Evolutionary conservation across 2,113 vertebrate species (phyloP), one percentile per base, ranked within the genome.

Genomic region (Odobenus rosmarus): DNA sequence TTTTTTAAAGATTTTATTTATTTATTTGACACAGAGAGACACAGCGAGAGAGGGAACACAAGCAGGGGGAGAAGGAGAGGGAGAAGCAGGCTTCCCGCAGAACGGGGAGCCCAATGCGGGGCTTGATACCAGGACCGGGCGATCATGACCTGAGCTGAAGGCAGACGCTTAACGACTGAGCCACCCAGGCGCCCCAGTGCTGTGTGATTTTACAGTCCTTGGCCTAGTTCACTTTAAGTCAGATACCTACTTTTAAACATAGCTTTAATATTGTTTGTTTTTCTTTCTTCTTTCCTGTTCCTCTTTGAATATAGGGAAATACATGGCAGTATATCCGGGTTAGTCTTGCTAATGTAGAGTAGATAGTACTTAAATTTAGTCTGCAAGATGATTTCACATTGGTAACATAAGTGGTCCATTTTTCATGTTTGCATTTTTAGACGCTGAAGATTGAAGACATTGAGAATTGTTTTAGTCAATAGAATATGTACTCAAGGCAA

Each of bases 351-450:
- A 67, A 88, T 81, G 8, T 49, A 39, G 53, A 33, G 3, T 21
- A 67, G 39, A 4, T 6, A 57, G 19, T 28, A 69, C 74, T 90
- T 86, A 36, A 93, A 74, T 55, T 82, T 51, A 82, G 42, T 62
- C 49, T 86, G 64, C 64, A 80, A 71, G 55, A 49, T 83, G 59
- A 72, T 72, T 95, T 82, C 36, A 82, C 26, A 21, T 15, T 62
- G 51, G 21, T 36, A 57, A 28, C 36, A 0, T 59, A 82, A 97
- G 62, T 88, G 28, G 42, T 55, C 53, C 77, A 88, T 89, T 94
- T 33, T 96, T 92, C 72, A 69, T 76, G 42, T 79, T 93, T 95
- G 21, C n/a, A 42, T 21, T 80, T 85, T 95, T 95, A 76, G 88
- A 55, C 49, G 39, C 16, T 93, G 74, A 95, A 82, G 67, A 92